Evolutionary conservation across 2,888 invertebrate species (phyloP).

Genomic region (Drosophila melanosoma): DNA sequence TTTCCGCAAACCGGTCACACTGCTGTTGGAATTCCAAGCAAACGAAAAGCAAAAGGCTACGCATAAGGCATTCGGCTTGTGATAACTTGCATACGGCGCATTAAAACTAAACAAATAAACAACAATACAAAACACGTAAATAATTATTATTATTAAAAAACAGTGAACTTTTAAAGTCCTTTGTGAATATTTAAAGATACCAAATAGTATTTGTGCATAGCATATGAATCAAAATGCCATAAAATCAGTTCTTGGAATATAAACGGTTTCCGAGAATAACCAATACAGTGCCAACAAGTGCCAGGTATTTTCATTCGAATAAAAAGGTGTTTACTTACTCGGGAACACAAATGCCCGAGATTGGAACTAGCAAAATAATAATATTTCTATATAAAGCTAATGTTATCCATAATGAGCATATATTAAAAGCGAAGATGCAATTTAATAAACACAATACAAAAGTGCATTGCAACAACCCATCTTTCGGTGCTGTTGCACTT

Average conservation of each 20-base stretch:
- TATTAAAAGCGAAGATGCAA: constrained; percentile 29
- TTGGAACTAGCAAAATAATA: constrained; percentile 31
- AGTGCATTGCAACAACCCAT: constrained; percentile 10
- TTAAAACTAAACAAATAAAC: constrained; percentile 43
- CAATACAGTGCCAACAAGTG: constrained; percentile 76
- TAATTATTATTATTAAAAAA: constrained; percentile 4
- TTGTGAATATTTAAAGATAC: constrained; percentile 4
- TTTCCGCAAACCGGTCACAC: constrained; percentile 23
- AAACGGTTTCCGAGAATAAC: constrained; percentile 76
- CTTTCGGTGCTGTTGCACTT: not conserved
- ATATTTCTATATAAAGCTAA: not conserved
- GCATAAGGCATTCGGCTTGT: constrained; percentile 40
- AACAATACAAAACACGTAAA: constrained; percentile 24
- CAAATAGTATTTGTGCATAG: constrained; percentile 16
- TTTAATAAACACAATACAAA: constrained; percentile 2
- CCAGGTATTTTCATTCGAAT: constrained; percentile 56
- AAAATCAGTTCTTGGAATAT: constrained; percentile 72
- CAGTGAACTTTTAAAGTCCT: not conserved
- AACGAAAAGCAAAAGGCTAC: constrained; percentile 38
- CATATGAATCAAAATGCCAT: constrained; percentile 66
- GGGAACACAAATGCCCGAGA: constrained; percentile 17
- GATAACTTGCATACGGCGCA: constrained; percentile 38
- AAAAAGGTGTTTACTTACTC: constrained; percentile 55
- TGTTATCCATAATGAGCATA: constrained; percentile 11
- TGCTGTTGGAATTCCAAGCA: constrained; percentile 18